Percentiles rank a stretch among this genome's conserved stretches.
phyloP scores from a whole-genome alignment of 2,797 vertebrate genomes.

The Buceros bicornis region DNA sequence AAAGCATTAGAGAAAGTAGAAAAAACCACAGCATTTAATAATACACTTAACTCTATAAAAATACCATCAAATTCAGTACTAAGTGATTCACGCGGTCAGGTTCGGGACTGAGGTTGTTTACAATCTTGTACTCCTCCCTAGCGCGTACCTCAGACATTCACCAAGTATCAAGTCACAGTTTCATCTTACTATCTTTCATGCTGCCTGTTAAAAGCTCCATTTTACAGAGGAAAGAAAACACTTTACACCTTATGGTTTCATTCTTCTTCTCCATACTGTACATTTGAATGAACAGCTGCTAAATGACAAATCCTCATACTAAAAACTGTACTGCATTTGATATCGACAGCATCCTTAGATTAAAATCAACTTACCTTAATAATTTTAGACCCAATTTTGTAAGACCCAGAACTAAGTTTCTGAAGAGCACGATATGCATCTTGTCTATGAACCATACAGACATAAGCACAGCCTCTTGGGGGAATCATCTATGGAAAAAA shows the following conservation, averaged over 20 bases:
- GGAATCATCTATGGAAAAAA: conserved; percentile 92
- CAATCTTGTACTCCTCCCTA: not conserved
- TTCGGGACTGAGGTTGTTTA: not conserved
- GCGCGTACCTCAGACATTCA: rapidly evolving
- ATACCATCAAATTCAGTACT: not conserved
- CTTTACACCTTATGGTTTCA: not conserved
- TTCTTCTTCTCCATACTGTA: not conserved
- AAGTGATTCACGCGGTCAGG: not conserved
- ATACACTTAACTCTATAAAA: not conserved
- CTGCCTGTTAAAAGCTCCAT: not conserved
- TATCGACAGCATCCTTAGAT: not conserved
- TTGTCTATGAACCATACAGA: conserved; percentile 99
- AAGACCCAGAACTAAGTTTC: conserved; percentile 96
- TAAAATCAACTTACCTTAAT: conserved; percentile 89
- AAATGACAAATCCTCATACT: not conserved
- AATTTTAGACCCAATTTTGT: conserved; percentile 97
- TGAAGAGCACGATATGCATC: conserved; percentile 95
- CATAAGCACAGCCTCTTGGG: conserved; percentile 97
- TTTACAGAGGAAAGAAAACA: not conserved
- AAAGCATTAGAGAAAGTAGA: not conserved
- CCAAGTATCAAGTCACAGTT: not conserved
- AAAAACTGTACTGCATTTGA: not conserved
- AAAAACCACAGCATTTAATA: not conserved
- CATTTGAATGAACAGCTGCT: not conserved
- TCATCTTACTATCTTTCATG: not conserved